Evolutionary conservation across 2,888 invertebrate genomes (phyloP).

Genomic region (Cataglyphis cursor): DNA sequence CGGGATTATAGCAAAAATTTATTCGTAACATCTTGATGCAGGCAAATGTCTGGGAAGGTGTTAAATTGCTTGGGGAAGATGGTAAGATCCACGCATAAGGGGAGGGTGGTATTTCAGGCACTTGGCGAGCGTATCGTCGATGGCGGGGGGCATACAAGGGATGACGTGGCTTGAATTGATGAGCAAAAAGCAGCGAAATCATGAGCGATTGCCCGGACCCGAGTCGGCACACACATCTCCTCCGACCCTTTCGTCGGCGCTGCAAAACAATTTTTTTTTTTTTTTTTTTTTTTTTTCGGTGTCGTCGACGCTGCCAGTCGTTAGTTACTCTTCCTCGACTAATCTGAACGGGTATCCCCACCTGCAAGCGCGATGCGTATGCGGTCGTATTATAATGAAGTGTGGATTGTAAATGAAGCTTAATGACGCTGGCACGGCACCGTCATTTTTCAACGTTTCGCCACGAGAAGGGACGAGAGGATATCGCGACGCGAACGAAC

Average conservation of each 20-base stretch:
- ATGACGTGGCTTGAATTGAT: conserved; percentile 78
- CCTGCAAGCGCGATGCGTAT: conserved; percentile 55
- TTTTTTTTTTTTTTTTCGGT: conserved; percentile 77
- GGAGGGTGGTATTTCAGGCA: conserved; percentile 49
- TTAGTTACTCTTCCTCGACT: conserved; percentile 82
- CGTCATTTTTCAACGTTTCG: conserved; percentile 82
- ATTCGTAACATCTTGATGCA: conserved; percentile 41
- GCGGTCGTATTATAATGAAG: conserved; percentile 82
- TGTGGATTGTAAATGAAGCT: conserved; percentile 85
- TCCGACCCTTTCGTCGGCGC: conserved; percentile 69
- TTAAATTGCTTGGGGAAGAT: conserved; percentile 39
- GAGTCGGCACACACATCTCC: conserved; percentile 67
- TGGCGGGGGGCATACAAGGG: conserved; percentile 56
- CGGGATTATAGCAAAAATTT: conserved; percentile 10
- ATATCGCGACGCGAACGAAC: conserved; percentile 43
- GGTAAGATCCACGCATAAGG: conserved; percentile 5
- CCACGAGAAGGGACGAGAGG: conserved; percentile 59
- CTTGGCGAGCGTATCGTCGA: conserved; percentile 57
- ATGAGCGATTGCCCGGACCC: conserved; percentile 77
- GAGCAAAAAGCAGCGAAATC: conserved; percentile 82
- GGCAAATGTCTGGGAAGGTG: conserved; percentile 43
- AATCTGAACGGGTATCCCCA: conserved; percentile 78
- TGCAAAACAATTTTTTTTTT: conserved; percentile 77
- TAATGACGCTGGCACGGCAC: conserved; percentile 80
- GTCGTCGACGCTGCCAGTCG: conserved; percentile 80